A percentile compares a stretch with the other conserved stretches of the same genome.
phyloP scores from a whole-genome alignment of 2,888 invertebrate genomes.

The Perizoma affinitatum region DNA sequence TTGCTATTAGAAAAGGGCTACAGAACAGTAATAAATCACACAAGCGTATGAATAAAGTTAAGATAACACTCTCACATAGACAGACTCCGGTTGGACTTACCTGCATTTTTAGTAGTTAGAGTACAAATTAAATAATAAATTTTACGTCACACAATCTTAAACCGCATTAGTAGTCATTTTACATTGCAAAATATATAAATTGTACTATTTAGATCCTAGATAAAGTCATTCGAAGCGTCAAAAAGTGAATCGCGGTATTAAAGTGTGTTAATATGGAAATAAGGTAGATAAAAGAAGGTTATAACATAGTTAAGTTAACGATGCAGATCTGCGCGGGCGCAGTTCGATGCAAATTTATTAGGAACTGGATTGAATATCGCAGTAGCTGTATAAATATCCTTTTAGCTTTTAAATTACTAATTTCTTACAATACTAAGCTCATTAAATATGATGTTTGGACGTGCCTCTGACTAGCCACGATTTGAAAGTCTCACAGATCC shows the following conservation, averaged over 20 bases:
- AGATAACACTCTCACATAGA: too few species aligned
- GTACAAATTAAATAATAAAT: slow-evolving; percentile 24
- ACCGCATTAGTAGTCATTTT: slow-evolving; percentile 34
- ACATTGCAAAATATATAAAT: slow-evolving; percentile 47
- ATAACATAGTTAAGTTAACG: slow-evolving; percentile 65
- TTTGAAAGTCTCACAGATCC: too few species aligned
- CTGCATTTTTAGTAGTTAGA: slow-evolving; percentile 1
- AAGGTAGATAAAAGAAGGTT: slow-evolving; percentile 66
- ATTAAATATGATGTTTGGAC: not conserved
- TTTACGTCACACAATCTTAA: slow-evolving; percentile 12
- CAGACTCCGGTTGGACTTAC: not conserved
- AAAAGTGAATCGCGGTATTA: slow-evolving; percentile 54
- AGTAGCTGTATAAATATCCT: slow-evolving; percentile 27
- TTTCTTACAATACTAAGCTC: slow-evolving; percentile 7
- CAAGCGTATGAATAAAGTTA: slow-evolving; percentile 1
- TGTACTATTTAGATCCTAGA: slow-evolving; percentile 57
- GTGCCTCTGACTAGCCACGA: too few species aligned
- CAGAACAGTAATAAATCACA: slow-evolving; percentile 1
- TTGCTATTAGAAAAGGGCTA: too few species aligned
- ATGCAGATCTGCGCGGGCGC: slow-evolving; percentile 45
- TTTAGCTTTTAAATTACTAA: slow-evolving; percentile 21
- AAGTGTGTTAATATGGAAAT: slow-evolving; percentile 69
- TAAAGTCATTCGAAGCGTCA: slow-evolving; percentile 67
- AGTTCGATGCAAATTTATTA: slow-evolving; percentile 40
- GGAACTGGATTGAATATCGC: slow-evolving; percentile 37